Percentiles rank a stretch among this genome's conserved stretches.
Evolutionary conservation across 2,113 vertebrate genomes (phyloP).

Genomic region (Dryoscopus gambensis): DNA sequence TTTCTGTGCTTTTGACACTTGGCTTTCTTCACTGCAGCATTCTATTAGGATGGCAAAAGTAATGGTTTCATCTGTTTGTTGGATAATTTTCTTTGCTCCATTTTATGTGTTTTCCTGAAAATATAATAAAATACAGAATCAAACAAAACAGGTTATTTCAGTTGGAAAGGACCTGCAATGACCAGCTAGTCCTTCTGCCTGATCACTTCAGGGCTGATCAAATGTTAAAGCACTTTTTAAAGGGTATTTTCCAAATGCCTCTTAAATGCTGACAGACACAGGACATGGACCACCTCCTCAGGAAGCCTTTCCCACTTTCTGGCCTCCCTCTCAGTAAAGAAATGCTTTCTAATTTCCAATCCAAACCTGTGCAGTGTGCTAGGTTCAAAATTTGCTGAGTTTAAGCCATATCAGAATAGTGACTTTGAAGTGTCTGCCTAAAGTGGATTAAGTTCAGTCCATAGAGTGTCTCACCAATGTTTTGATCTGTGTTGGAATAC

Average conservation of each 20-base stretch:
- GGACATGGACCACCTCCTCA: background rate
- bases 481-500: background rate
- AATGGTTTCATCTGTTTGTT: background rate
- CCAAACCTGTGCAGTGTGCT: background rate
- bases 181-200: background rate
- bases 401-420: background rate
- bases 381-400: background rate
- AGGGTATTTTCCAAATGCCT: background rate
- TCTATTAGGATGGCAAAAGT: background rate
- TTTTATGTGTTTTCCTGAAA: background rate
- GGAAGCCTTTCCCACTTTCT: background rate
- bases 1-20: background rate
- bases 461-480: background rate
- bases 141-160: background rate
- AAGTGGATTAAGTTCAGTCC: background rate
- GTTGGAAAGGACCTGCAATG: background rate
- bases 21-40: background rate
- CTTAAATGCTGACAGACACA: background rate
- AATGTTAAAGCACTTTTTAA: background rate
- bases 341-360: background rate
- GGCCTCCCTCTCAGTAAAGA: background rate
- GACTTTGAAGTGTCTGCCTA: background rate
- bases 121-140: background rate
- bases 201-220: background rate
- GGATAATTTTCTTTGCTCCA: background rate